Conservation (phyloP, 2,113 vertebrate species). For the Thunnus thynnus region DNA sequence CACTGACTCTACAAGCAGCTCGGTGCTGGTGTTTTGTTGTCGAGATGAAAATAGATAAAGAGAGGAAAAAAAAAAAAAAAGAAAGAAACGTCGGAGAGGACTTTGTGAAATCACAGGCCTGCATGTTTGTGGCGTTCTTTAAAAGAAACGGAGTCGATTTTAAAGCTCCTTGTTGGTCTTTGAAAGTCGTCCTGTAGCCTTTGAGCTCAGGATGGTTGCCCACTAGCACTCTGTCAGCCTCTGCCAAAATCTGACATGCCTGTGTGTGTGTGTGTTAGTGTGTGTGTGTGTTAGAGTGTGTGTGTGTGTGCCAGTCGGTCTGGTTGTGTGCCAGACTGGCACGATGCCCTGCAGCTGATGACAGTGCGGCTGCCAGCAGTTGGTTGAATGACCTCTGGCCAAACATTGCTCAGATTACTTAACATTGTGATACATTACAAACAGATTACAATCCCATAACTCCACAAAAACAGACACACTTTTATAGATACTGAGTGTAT, state of each 20-base stretch:
- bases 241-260: conserved; percentile 28
- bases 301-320: conserved; percentile 11
- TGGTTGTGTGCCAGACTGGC: conserved; percentile 38
- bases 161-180: conserved; percentile 25
- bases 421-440: background rate
- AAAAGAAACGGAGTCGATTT: conserved; percentile 21
- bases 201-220: conserved; percentile 21
- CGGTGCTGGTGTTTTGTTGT: conserved; percentile 31
- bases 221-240: conserved; percentile 2
- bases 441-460: background rate
- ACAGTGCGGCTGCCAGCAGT: conserved; percentile 19
- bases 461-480: too few relatives aligned
- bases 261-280: background rate
- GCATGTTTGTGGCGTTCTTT: background rate
- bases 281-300: background rate
- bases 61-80: background rate
- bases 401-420: background rate
- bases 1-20: conserved; percentile 23
- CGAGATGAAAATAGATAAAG: conserved; percentile 30
- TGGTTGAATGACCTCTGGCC: conserved; percentile 31
- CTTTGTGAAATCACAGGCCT: conserved; percentile 26
- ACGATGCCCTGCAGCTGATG: conserved; percentile 20
- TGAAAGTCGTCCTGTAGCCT: conserved; percentile 21
- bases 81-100: conserved; percentile 22
- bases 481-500: too few relatives aligned